These are phyloP conservation scores for Syngnathus acus DNA, from an alignment of 2,797 vertebrate genomes.

Conservation along the genomic window DNA sequence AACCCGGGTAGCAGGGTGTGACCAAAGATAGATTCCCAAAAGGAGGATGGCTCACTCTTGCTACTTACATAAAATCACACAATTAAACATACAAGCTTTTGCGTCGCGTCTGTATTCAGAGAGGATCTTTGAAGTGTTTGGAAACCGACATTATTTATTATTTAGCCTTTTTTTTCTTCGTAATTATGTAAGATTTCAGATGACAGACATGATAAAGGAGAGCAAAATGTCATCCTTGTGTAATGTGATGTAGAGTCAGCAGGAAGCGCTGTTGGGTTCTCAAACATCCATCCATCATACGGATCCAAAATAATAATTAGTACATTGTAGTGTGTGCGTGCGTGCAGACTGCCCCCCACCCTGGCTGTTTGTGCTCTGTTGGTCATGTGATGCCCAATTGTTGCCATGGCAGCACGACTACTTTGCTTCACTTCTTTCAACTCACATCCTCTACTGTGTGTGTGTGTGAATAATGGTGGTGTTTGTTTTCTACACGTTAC, in stretches of 20 bases:
- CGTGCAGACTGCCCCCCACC: conserved; percentile 14
- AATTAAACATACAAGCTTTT: too few relatives aligned
- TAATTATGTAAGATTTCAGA: not conserved
- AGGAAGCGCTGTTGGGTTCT: not conserved
- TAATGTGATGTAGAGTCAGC: not conserved
- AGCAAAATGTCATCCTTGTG: not conserved
- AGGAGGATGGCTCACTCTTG: not conserved
- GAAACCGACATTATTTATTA: not conserved
- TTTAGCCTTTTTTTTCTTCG: not conserved
- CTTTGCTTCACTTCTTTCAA: conserved; percentile 31
- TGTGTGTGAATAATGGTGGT: conserved; percentile 13
- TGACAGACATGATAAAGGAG: not conserved
- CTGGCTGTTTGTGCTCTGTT: conserved; percentile 6
- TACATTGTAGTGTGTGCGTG: not conserved
- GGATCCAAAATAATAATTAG: too few relatives aligned
- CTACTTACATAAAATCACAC: too few relatives aligned
- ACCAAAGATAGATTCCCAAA: not conserved
- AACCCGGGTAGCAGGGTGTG: not conserved
- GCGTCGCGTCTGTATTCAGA: too few relatives aligned
- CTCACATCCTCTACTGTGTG: conserved; percentile 7
- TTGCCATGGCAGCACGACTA: conserved; percentile 55
- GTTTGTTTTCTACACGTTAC: conserved; percentile 7
- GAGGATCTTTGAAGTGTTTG: not conserved
- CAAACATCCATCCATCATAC: too few relatives aligned
- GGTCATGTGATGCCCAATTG: conserved; percentile 51